Evolutionary conservation across 2,888 invertebrate species (phyloP).

Genomic region (Leptinotarsa rubiginosa): DNA sequence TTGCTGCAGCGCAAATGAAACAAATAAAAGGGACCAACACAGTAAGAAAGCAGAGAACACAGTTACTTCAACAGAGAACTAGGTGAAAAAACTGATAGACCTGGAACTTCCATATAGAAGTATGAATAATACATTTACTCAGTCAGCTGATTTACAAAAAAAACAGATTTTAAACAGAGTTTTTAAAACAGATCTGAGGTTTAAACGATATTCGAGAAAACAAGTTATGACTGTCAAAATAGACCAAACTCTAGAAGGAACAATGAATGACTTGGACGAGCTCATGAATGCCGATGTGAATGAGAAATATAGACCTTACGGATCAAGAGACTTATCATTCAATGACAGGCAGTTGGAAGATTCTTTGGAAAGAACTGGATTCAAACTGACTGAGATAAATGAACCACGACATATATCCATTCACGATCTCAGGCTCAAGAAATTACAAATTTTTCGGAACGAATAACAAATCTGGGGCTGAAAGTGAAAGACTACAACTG

Average conservation of each 20-base stretch:
- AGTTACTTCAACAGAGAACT: no score
- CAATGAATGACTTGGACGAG: constrained; percentile 39
- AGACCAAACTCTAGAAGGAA: constrained; percentile 34
- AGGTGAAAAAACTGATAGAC: no score
- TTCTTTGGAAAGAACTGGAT: not conserved
- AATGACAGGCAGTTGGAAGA: not conserved
- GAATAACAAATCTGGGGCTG: not conserved
- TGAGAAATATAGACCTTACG: not conserved
- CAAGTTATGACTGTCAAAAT: constrained; percentile 20
- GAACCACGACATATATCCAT: not conserved
- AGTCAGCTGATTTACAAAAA: no score
- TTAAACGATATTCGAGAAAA: constrained; percentile 32
- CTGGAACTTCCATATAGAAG: not conserved
- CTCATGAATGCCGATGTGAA: constrained; percentile 32
- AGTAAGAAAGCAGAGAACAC: no score
- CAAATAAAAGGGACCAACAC: no score
- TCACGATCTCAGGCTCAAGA: not conserved
- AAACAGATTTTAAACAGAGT: no score
- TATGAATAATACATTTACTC: constrained; percentile 43
- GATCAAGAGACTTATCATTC: constrained; percentile 8
- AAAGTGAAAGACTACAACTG: not conserved
- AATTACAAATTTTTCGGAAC: not conserved
- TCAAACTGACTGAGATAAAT: not conserved
- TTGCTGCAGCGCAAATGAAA: no score
- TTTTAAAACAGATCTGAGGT: constrained; percentile 7